A percentile compares a stretch with the other conserved stretches of the same genome.
These are phyloP conservation scores for Pleuronectes platessa DNA, from an alignment of 2,113 vertebrate species.

Conservation along the genomic window DNA sequence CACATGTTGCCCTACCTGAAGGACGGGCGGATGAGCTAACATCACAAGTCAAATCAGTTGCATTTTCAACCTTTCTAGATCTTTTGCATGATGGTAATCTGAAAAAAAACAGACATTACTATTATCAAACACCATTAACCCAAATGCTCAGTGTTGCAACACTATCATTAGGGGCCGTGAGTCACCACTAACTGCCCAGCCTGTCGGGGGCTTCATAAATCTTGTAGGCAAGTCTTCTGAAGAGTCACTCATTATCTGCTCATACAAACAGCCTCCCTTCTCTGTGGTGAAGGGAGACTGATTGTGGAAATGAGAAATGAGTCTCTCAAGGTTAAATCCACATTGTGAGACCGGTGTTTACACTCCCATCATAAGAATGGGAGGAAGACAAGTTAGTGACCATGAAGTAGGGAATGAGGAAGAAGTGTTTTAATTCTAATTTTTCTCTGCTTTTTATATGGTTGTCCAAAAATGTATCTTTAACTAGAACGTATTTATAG, in stretches of 20 bases:
- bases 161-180: conserved; percentile 29
- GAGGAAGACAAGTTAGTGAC: conserved; percentile 8
- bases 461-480: too few species aligned
- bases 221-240: conserved; percentile 42
- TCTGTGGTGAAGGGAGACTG: conserved; percentile 46
- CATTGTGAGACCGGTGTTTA: conserved; percentile 22
- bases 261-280: conserved; percentile 43
- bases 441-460: not conserved
- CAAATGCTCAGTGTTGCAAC: conserved; percentile 44
- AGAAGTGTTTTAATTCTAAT: conserved; percentile 1
- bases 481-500: too few species aligned
- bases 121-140: conserved; percentile 26
- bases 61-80: not conserved
- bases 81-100: not conserved
- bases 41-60: not conserved
- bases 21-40: not conserved
- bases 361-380: conserved; percentile 22
- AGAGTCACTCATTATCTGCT: conserved; percentile 60
- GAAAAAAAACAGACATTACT: not conserved
- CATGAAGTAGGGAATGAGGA: not conserved
- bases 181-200: conserved; percentile 61
- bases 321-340: conserved; percentile 65
- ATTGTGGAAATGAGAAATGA: conserved; percentile 63
- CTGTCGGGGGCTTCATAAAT: conserved; percentile 60
- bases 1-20: too few species aligned